Percentiles rank a stretch among this genome's conserved stretches.
phyloP scores from a whole-genome alignment of 2,888 invertebrate species.

The Callimorpha dominula region DNA sequence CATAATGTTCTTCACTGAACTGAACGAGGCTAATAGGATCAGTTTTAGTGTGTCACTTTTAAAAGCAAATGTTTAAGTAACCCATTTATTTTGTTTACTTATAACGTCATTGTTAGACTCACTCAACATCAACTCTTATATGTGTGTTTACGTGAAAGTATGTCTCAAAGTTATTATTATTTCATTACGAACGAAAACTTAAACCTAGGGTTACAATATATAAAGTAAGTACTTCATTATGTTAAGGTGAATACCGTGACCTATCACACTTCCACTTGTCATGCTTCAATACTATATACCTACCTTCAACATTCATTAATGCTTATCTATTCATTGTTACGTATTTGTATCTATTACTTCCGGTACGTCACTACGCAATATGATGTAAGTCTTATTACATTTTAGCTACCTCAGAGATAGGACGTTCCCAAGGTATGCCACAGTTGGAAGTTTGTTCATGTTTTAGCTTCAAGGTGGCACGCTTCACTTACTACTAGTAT shows the following conservation, averaged over 20 bases:
- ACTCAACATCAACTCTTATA: neutral
- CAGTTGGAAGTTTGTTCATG: conserved; percentile 69
- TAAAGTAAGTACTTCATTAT: conserved; percentile 22
- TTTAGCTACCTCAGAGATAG: conserved; percentile 96
- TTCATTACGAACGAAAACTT: neutral
- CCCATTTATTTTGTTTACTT: neutral
- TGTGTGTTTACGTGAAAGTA: neutral
- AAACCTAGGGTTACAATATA: neutral
- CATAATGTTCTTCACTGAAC: neutral
- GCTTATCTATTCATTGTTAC: conserved; percentile 49
- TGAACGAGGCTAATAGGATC: neutral
- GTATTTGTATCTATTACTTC: conserved; percentile 44
- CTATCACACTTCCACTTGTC: conserved; percentile 40
- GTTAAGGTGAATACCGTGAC: conserved; percentile 14
- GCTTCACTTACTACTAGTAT: conserved; percentile 68
- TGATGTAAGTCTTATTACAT: conserved; percentile 60
- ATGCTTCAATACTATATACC: conserved; percentile 47
- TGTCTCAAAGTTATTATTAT: neutral
- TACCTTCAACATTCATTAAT: conserved; percentile 44
- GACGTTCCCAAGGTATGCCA: conserved; percentile 96
- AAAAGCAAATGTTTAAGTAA: neutral
- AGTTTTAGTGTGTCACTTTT: neutral
- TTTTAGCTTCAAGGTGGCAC: conserved; percentile 82
- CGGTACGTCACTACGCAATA: conserved; percentile 36
- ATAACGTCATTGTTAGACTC: neutral